Base-by-base conservation (phyloP, 2,888 invertebrate species). In the Trichopoda pennipes region DNA sequence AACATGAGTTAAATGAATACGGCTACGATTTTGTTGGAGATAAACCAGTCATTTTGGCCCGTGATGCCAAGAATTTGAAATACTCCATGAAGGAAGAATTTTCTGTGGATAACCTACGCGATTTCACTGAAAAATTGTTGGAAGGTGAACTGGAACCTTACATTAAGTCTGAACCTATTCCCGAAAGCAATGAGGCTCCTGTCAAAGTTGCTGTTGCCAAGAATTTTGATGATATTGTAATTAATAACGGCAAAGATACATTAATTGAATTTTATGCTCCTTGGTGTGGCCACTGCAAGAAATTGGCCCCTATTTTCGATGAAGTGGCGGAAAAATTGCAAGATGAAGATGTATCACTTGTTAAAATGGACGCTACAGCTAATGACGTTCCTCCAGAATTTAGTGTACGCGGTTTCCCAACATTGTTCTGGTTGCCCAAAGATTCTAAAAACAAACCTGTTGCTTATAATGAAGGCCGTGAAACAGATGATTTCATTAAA, bases 201-300 rank as follows among this genome's bases (percentile, higher is more conserved):
- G 97, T 97, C 0, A 96, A 94, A 88, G 94, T 98, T 49, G 98
- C 97, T 3, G 99, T 99, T 10, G 99, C 95, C 84, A 97, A 97
- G 92, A 99, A 99, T 93, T 99, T 99, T 92, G 96, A 98, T 89
- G 96, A 99, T 74, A 92, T 98, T 75, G 97, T 99, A 0, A 94
- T 94, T 2, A 96, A 99, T 90, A 96, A 96, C 86, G 96, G 93
- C 42, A 96, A 97, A 89, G 99, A 99, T 90, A 97, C 97, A 3
- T 93, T 99, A 55, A 94, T 99, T 86, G 99, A 99, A 92, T 99
- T 99, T 93, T 99, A 99, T 91, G 99, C 99, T 44, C 99, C 99
- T 1, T 99, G 99, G 99, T 98, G 98, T 91, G 99, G 99, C 85
- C 99, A 99, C 90, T 99, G 99, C 93, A 99, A 99, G 92, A 96